Evolutionary conservation across 2,888 invertebrate species (phyloP), one percentile per base, ranked within the genome.

Genomic region (Blera fallax): DNA sequence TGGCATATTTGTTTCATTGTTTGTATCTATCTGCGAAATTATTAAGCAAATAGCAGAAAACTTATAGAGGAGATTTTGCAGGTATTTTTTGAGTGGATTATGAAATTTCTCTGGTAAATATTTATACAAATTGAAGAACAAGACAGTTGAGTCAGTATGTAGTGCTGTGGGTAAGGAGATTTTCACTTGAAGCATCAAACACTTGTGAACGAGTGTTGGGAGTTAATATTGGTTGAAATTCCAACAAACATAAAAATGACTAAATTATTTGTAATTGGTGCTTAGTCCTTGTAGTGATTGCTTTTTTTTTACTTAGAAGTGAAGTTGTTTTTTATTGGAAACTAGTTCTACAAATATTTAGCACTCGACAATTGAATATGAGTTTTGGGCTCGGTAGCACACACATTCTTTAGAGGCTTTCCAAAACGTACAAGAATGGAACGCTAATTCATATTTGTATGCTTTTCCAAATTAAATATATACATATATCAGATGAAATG

Each of bases 11-110:
- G 1, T 34, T 40, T n/a, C 34, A 34, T 45, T 58, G 37, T 72
- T 56, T 48, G 43, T 58, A 50, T 45, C 48, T 32, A 34, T 56
- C 48, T 45, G 48, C 54, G 32, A 62, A 81, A 69, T 64, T 48
- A 37, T 64, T 70, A 10, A 14, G 40, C 56, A 81, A 81, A 76
- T 62, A 81, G 52, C 16, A 6, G 16, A 52, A 40, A 24, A 62
- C 29, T 43, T 73, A 40, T 37, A 37, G 45, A 56, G 34, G 67
- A 62, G 52, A 60, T 54, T 74, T 62, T 21, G 74, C 65, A 65
- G 62, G 16, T 40, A 21, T 60, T 52, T n/a, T 72, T 48, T 27
- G 37, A 40, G 27, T 37, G 40, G 62, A 62, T 73, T 52, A 73
- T 45, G 60, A 73, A 37, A 73, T 58, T 58, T 34, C 18, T 50